These are phyloP conservation scores for Drosophila asahinai DNA, from an alignment of 1,140 invertebrate genomes.

Conservation along the genomic window DNA sequence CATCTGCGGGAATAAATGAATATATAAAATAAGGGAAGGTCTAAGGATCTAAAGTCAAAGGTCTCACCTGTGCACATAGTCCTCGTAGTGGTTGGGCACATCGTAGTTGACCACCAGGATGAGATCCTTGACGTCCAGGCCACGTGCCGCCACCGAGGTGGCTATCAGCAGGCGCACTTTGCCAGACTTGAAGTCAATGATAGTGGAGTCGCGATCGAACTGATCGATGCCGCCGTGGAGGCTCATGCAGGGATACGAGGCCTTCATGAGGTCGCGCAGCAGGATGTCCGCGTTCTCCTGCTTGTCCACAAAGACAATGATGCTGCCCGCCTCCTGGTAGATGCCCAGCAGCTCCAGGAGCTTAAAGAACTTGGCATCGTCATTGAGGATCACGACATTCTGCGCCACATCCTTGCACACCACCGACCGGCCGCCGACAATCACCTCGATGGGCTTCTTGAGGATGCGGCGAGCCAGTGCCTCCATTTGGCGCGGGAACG, in stretches of 20 bases:
- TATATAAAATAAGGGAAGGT: no score
- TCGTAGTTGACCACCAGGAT: slow-evolving; percentile 99
- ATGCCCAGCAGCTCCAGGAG: slow-evolving; percentile 97
- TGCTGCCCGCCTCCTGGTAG: slow-evolving; percentile 97
- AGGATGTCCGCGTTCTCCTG: slow-evolving; percentile 98
- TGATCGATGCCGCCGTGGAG: slow-evolving; percentile 99
- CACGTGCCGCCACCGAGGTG: slow-evolving; percentile 98
- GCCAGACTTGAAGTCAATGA: slow-evolving; percentile 98
- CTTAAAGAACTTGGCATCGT: slow-evolving; percentile 99
- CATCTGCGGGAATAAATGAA: slow-evolving; percentile 87
- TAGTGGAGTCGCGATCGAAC: slow-evolving; percentile 99
- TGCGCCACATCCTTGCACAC: slow-evolving; percentile 99
- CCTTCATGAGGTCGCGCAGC: slow-evolving; percentile 98
- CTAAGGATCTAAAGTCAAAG: no score
- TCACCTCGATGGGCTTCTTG: slow-evolving; percentile 98
- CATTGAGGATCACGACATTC: slow-evolving; percentile 96
- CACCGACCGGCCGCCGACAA: slow-evolving; percentile 98
- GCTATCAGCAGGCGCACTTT: slow-evolving; percentile 94
- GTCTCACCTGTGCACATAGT: slow-evolving; percentile 96
- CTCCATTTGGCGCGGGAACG: slow-evolving; percentile 99
- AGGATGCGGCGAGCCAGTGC: slow-evolving; percentile 97
- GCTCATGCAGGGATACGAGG: slow-evolving; percentile 97
- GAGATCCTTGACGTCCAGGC: slow-evolving; percentile 98
- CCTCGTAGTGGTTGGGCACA: slow-evolving; percentile 99
- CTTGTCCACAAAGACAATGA: slow-evolving; percentile 99